Evolutionary conservation across 1,140 invertebrate genomes (phyloP), one percentile per base, ranked within the genome.

Genomic region (Octopus bimaculoides): DNA sequence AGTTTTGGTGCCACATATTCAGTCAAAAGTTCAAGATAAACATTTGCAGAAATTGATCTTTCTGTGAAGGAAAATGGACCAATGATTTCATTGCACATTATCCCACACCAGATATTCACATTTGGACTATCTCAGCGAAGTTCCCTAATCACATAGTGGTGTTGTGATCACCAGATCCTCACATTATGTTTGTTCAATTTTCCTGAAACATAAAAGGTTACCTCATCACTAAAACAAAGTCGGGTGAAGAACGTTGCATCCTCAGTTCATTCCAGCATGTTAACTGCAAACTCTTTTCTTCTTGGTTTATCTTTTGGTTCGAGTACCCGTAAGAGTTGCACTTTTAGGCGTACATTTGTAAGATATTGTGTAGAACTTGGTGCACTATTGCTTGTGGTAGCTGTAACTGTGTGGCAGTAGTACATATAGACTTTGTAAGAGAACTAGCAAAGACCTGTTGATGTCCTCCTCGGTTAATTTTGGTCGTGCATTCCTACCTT

Each of bases 211-310:
- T 74, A 20, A 74, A 74, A 74, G 10, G 10, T 74, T 74, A 52
- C 73, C 20, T 74, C 10, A 74, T 74, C 73, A 74, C 73, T 74
- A 74, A 3, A 74, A 74, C 73, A 17, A 74, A 74, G 2, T 74
- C 73, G 0, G 73, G 73, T 74, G 73, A 74, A 4, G 73, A 74
- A 74, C 73, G 2, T 74, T 74, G 10, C 73, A 26, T 74, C 20
- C 20, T 26, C 73, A 74, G 9, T 9, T 74, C 73, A 20, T 74
- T 74, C 73, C 73, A 74, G 73, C 73, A 17, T 10, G 73, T 3
- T 74, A 74, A 74, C 73, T 52, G 20, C 73, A 74, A 74, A 74
- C 73, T 74, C 73, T 74, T 74, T 74, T 52, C 73, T 1, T 74
- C 20, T 74, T 74, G 73, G 73, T 74, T 74, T 74, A 74, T 74